These are phyloP conservation scores for Cremastobaeus sp. DNA, from an alignment of 2,888 invertebrate genomes.

Conservation along the genomic window DNA sequence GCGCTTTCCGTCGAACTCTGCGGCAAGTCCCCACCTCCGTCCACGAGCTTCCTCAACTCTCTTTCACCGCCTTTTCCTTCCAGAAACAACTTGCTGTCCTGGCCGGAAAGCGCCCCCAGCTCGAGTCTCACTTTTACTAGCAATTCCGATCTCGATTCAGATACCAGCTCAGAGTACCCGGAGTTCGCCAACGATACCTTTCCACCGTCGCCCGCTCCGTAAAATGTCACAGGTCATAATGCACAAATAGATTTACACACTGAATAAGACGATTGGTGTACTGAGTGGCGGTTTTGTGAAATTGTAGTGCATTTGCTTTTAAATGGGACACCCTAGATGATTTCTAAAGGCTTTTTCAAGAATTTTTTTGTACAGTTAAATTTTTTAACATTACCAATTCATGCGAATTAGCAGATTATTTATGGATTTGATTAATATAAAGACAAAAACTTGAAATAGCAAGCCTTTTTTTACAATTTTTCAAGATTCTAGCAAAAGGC, in stretches of 20 bases:
- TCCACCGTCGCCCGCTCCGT: slow-evolving; percentile 76
- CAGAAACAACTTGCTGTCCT: slow-evolving; percentile 70
- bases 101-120: slow-evolving; percentile 76
- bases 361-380: too few species aligned
- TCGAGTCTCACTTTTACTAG: slow-evolving; percentile 77
- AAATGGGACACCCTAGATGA: too few species aligned
- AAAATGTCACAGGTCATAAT: slow-evolving; percentile 28
- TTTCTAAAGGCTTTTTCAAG: too few species aligned
- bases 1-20: slow-evolving; percentile 71
- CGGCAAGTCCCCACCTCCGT: slow-evolving; percentile 80
- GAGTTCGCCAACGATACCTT: slow-evolving; percentile 77
- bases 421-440: too few species aligned
- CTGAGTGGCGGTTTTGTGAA: too few species aligned
- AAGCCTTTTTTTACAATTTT: too few species aligned
- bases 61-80: slow-evolving; percentile 79
- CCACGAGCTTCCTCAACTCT: slow-evolving; percentile 80
- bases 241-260: slow-evolving; percentile 17
- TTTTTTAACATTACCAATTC: too few species aligned
- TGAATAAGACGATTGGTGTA: not conserved
- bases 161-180: slow-evolving; percentile 77
- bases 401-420: too few species aligned
- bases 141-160: slow-evolving; percentile 76
- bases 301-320: too few species aligned
- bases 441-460: too few species aligned
- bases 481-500: too few species aligned